Percentiles rank a stretch among this genome's conserved stretches.
These are phyloP conservation scores for Actinia equina DNA, from an alignment of 64 coral and sea anemone species.

Conservation along the genomic window DNA sequence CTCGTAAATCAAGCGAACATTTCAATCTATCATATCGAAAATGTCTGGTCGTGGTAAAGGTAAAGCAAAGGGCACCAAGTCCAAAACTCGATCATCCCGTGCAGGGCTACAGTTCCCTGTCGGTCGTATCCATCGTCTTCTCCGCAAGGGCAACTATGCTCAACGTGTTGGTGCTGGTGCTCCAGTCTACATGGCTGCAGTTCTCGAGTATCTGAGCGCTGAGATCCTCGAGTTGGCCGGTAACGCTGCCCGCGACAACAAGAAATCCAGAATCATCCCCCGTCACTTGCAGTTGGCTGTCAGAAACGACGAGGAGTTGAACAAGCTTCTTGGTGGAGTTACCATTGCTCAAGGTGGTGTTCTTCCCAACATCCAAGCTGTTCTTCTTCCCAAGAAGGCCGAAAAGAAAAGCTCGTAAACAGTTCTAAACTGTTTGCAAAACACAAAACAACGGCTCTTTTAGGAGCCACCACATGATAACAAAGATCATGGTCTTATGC, in stretches of 20 bases:
- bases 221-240: conserved; percentile 29
- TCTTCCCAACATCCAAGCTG: conserved; percentile 28
- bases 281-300: conserved; percentile 22
- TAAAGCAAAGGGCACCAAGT: conserved; percentile 28
- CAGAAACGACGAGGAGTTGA: conserved; percentile 34
- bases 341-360: conserved; percentile 30
- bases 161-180: conserved; percentile 23
- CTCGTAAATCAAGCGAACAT: not conserved
- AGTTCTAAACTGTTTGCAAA: not conserved
- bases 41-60: not conserved
- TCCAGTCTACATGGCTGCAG: conserved; percentile 25
- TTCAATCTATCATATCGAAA: not conserved
- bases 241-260: conserved; percentile 22
- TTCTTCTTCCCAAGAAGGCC: conserved; percentile 30
- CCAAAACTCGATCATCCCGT: conserved; percentile 17
- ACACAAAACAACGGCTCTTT: conserved; percentile 10
- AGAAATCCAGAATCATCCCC: not conserved
- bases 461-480: conserved; percentile 14
- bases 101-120: conserved; percentile 21
- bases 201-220: conserved; percentile 19
- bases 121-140: conserved; percentile 24
- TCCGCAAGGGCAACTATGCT: conserved; percentile 23
- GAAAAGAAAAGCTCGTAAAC: not conserved
- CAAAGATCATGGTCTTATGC: not conserved
- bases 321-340: conserved; percentile 11